phyloP scores from a whole-genome alignment of 1,140 invertebrate genomes.

The Nephila pilipes region DNA sequence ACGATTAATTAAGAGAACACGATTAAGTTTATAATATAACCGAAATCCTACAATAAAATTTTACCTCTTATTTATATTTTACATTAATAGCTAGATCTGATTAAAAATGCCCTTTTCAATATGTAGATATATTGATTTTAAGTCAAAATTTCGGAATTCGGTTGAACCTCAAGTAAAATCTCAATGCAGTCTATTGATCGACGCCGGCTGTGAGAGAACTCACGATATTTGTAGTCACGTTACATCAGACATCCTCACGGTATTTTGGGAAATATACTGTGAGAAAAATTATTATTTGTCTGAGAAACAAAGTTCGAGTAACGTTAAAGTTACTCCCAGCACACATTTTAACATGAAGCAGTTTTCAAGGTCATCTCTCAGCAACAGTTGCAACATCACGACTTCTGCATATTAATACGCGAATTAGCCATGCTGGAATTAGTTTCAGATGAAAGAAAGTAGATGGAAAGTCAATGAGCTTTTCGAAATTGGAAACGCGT shows the following conservation, averaged over 20 bases:
- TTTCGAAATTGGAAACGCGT: not conserved
- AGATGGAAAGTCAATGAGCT: not conserved
- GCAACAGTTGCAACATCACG: not conserved
- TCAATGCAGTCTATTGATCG: too few species aligned
- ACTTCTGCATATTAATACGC: not conserved
- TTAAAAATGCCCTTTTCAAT: too few species aligned
- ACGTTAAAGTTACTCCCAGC: not conserved
- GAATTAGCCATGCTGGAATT: slow-evolving; percentile 1
- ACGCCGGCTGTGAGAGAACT: not conserved
- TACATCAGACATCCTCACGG: not conserved
- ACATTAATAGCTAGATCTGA: too few species aligned
- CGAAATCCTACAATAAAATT: too few species aligned
- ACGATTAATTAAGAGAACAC: too few species aligned
- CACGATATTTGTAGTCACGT: not conserved
- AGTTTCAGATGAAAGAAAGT: not conserved
- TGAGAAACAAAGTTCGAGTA: not conserved
- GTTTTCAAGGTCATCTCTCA: slow-evolving; percentile 6
- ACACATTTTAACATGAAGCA: not conserved
- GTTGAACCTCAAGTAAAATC: too few species aligned
- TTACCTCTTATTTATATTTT: too few species aligned
- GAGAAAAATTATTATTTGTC: not conserved
- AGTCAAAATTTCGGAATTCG: too few species aligned
- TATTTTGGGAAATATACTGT: not conserved
- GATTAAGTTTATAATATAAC: too few species aligned
- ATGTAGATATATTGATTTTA: too few species aligned